Conservation (phyloP, 1,140 invertebrate species). For the Nautilus pompilius region DNA sequence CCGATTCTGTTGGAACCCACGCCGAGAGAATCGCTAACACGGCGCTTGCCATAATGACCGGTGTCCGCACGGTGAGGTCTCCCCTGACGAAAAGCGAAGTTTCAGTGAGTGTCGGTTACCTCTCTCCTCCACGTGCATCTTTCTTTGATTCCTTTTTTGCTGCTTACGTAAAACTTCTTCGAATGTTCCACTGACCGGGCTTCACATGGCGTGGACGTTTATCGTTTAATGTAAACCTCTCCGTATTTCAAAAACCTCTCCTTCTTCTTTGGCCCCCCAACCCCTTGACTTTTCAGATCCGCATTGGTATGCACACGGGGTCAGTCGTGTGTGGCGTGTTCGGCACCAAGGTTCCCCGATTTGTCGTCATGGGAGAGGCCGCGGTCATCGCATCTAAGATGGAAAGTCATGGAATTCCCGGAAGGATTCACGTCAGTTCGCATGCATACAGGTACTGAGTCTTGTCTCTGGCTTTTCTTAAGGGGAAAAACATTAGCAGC, state of each 20-base stretch:
- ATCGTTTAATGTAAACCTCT: too few relatives aligned
- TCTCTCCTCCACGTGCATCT: too few relatives aligned
- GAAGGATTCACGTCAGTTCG: constrained; percentile 31
- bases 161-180: too few relatives aligned
- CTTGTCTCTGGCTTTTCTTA: too few relatives aligned
- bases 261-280: too few relatives aligned
- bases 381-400: constrained; percentile 50
- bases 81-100: constrained; percentile 6
- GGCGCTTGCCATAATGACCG: constrained; percentile 26
- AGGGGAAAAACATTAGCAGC: too few relatives aligned
- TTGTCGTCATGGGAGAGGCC: constrained; percentile 50
- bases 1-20: constrained; percentile 20
- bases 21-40: constrained; percentile 32
- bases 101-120: too few relatives aligned
- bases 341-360: constrained; percentile 43
- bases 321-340: constrained; percentile 47
- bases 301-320: constrained; percentile 87
- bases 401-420: constrained; percentile 45
- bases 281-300: constrained; percentile 62
- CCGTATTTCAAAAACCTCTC: too few relatives aligned
- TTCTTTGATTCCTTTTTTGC: too few relatives aligned
- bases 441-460: constrained; percentile 34
- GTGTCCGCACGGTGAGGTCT: constrained; percentile 15
- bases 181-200: too few relatives aligned
- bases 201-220: too few relatives aligned